Evolutionary conservation across 2,888 invertebrate species (phyloP), one percentile per base, ranked within the genome.

Genomic region (Polymixis flavicincta): DNA sequence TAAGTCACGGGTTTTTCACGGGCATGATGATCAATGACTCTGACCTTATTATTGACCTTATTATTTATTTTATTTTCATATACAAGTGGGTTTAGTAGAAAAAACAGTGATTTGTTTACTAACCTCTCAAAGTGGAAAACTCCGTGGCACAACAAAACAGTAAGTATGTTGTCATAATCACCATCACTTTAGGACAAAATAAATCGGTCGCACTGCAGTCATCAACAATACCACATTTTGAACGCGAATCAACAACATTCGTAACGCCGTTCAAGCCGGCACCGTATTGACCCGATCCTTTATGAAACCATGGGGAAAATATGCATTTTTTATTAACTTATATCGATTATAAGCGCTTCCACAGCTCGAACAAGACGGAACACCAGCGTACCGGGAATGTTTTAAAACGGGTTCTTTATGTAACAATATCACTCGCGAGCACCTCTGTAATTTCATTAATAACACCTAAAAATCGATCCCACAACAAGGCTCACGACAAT

Each of bases 401-500:
- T 89, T 86, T 82, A 84, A 80, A 92, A 91, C 92, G 88, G 91
- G 91, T 92, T 93, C 90, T 87, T 88, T 91, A 90, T 88, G 90
- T 90, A 91, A 92, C 91, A 92, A 92, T 93, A 95, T 94, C 93
- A 95, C 93, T 92, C 92, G 91, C 93, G 90, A 95, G 93, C 94
- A 95, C 94, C 93, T 95, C 92, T 89, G 93, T 95, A 95, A 96
- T 96, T 96, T 96, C 95, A 96, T 95, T 96, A 96, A 96, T 96
- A 96, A 95, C 95, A 95, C 93, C 94, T 95, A 95, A 96, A 96
- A 96, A 96, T 96, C 96, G 96, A 96, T 96, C 91, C 91, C 93
- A 95, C 95, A 94, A 93, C 93, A 94, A 92, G 92, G 94, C 93
- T 93, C 94, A 93, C 94, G 94, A 94, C 95, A 94, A 95, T 95